Evolutionary conservation across 2,797 vertebrate genomes (phyloP).

Genomic region (Xerus rutilus): DNA sequence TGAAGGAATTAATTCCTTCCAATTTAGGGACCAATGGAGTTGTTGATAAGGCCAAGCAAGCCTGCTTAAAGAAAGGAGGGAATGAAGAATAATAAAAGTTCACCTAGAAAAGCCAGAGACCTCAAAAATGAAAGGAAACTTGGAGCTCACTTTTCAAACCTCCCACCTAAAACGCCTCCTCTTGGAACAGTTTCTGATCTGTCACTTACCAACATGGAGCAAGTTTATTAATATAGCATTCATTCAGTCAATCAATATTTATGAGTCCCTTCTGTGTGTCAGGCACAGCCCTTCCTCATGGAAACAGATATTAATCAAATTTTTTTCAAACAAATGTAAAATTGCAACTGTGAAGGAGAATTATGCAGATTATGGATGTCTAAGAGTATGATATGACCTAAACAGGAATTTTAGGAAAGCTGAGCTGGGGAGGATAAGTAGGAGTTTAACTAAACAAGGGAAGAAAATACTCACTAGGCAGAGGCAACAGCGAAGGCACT

Average conservation of each 20-base stretch:
- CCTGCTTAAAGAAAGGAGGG: not conserved
- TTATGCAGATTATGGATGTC: not conserved
- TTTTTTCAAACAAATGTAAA: conserved; percentile 67
- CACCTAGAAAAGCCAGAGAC: not conserved
- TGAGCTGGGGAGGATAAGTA: not conserved
- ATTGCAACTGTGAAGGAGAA: not conserved
- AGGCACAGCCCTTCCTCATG: conserved; percentile 14
- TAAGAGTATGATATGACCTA: not conserved
- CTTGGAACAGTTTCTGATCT: conserved; percentile 38
- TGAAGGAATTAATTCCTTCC: conserved; percentile 28
- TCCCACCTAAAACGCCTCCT: not conserved
- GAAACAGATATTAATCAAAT: conserved; percentile 62
- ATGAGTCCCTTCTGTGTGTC: conserved; percentile 48
- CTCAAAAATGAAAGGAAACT: not conserved
- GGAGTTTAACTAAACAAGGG: not conserved
- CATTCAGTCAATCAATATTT: conserved; percentile 71
- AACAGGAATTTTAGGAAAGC: not conserved
- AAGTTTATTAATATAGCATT: conserved; percentile 70
- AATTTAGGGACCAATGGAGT: not conserved
- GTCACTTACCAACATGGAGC: conserved; percentile 49
- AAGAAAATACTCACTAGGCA: not conserved
- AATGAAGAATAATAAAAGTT: not conserved
- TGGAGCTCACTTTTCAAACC: conserved; percentile 33
- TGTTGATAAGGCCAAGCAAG: conserved; percentile 39
- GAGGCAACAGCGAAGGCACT: not conserved